Base-by-base conservation (phyloP, 2,888 invertebrate species). In the Mimachlamys varia region DNA sequence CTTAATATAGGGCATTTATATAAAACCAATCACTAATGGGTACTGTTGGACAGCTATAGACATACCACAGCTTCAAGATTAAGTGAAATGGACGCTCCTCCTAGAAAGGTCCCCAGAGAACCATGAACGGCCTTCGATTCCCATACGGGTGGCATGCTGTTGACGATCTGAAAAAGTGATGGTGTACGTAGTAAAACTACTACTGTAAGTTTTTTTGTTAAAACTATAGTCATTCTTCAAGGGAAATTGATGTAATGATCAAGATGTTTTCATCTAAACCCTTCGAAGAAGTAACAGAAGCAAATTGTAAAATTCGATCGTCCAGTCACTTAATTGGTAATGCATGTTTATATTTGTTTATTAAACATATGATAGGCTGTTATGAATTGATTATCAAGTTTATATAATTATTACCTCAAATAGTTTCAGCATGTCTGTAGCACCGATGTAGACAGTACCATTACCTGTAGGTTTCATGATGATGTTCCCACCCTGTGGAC, bases 141-240 rank as follows among this genome's bases (percentile, higher is more conserved):
- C 94, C 94, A 94, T 7, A 93, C 90, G 0, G 94, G 94, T 0
- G 94, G 94, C 89, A 93, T 92, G 88, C 94, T 94, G 90, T 93
- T 93, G 5, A 94, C 93, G 53, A 93, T 91, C 94, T 94, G 62
- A n/a, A 89, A 90, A n/a, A 88, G 0, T n/a, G 58, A 44, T 5
- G 7, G 44, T n/a, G n/a, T n/a, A n/a, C n/a, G 7, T 44, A 44
- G 44, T 44, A 3, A 44, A 44, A 44, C 44, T 44, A 44, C 44
- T 44, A 7, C 44, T 44, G 44, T 44, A 7, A 44, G 44, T 44
- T 44, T 44, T 44, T 44, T 44, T 44, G 7, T 44, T 44, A 7
- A 44, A 7, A 44, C 7, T 44, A 44, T 44, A 44, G 44, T 44
- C 7, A 44, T 44, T 3, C 44, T 44, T 44, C 7, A 44, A 3